phyloP scores from a whole-genome alignment of 2,797 vertebrate species.

The Pseudochirops cupreus region DNA sequence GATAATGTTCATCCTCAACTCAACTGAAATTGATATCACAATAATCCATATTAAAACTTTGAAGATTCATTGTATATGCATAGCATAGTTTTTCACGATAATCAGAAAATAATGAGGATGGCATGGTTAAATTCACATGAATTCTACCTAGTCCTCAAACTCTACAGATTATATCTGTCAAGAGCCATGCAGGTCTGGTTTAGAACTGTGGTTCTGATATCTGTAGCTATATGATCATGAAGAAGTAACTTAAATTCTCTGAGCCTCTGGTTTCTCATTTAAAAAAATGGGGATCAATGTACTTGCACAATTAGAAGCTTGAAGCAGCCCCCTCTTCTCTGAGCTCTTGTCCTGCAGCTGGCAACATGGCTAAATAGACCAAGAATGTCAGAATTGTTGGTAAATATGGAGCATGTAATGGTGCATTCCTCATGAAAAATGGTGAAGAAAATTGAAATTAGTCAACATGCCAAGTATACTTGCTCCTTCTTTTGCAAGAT shows the following conservation, averaged over 20 bases:
- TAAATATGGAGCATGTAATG: slow-evolving; percentile 92
- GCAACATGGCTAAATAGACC: slow-evolving; percentile 91
- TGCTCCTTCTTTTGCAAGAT: slow-evolving; percentile 95
- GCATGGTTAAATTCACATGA: background rate
- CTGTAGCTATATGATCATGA: background rate
- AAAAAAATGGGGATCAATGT: background rate
- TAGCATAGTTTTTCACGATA: background rate
- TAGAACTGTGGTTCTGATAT: background rate
- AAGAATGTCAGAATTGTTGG: slow-evolving; percentile 94
- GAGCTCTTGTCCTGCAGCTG: slow-evolving; percentile 83
- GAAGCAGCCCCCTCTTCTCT: slow-evolving; percentile 80
- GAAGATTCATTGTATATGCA: background rate
- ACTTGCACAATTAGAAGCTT: background rate
- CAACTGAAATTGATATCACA: background rate
- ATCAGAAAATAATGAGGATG: background rate
- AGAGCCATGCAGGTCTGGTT: background rate
- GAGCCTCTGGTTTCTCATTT: background rate
- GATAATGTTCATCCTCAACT: background rate
- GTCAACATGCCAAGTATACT: slow-evolving; percentile 92
- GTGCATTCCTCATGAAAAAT: slow-evolving; percentile 94
- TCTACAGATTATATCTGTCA: background rate
- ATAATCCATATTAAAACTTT: background rate
- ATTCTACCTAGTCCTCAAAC: background rate
- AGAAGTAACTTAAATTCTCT: background rate
- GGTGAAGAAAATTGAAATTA: slow-evolving; percentile 95